Evolutionary conservation across 2,888 invertebrate genomes (phyloP).

Genomic region (Oeneis ivallda): DNA sequence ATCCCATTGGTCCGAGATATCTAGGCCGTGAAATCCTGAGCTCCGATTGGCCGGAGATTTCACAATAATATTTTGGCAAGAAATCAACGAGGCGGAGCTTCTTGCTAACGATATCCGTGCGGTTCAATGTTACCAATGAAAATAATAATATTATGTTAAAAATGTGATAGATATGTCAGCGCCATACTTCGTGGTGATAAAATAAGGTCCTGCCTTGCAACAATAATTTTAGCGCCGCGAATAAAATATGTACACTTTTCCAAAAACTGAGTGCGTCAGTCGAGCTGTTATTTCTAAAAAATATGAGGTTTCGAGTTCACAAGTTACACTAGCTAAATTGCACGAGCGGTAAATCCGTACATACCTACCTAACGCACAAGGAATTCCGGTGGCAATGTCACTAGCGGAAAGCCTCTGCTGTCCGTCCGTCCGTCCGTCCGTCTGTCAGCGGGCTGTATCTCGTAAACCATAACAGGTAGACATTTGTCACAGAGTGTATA

Average conservation of each 20-base stretch:
- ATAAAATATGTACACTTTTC: not conserved
- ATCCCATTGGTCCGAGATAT: conserved; percentile 55
- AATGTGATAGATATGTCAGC: conserved; percentile 28
- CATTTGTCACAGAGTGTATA: no score
- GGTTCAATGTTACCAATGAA: conserved; percentile 23
- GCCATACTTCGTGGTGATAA: not conserved
- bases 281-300: no score
- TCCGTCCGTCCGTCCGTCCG: no score
- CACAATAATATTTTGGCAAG: conserved; percentile 67
- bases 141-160: conserved; percentile 19
- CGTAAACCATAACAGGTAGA: no score
- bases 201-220: not conserved
- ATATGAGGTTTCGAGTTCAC: no score
- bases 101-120: conserved; percentile 28
- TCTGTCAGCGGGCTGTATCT: no score
- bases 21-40: conserved; percentile 49
- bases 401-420: no score
- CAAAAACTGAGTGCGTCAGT: no score
- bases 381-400: no score
- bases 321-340: no score
- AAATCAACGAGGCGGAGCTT: conserved; percentile 68
- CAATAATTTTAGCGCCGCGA: not conserved
- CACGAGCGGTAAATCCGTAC: no score
- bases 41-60: conserved; percentile 55
- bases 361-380: no score